Base-by-base conservation (phyloP, 2,888 invertebrate species). In the Galerucella calmariensis region DNA sequence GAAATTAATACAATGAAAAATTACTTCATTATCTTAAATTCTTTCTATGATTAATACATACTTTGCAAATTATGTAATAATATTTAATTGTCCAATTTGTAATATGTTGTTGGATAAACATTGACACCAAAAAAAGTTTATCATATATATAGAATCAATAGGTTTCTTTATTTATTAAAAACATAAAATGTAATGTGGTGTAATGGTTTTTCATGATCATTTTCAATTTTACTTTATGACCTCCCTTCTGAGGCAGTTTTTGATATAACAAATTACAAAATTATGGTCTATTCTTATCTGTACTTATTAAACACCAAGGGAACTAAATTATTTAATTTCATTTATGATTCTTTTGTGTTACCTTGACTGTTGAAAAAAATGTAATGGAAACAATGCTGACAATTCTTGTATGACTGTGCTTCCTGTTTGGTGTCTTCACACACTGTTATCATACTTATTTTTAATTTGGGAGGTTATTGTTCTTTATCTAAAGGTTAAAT, bases 401-500 rank as follows among this genome's bases (percentile, higher is more conserved):
- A 61, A 61, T 61, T 61, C 6, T 35, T 14, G 9, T 11, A 61
- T 35, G 6, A 61, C 61, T 16, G 35, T 35, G 5, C 35, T 61
- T 35, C 12, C 35, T 35, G 24, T 61, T 35, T 14, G 1, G 35
- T 61, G 27, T 35, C 35, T 35, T 61, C 24, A 61, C 5, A 61
- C 16, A 24, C 12, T 3, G 11, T 58, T 12, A 58, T 35, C 14
- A 12, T 9, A 14, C 27, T 4, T 61, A 61, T 61, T 35, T 9
- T 61, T 61, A 27, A 14, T 61, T 35, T 35, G 35, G 27, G 14
- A 35, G 35, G 11, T 35, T 35, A 61, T 35, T 35, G 27, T 35
- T 61, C 35, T 61, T 61, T 20, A 56, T 56, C 16, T 20, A 56
- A 51, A 51, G 51, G 51, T 51, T 51, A n/a, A n/a, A n/a, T n/a